phyloP scores from a whole-genome alignment of 2,888 invertebrate species.

The Lycia hirtaria region DNA sequence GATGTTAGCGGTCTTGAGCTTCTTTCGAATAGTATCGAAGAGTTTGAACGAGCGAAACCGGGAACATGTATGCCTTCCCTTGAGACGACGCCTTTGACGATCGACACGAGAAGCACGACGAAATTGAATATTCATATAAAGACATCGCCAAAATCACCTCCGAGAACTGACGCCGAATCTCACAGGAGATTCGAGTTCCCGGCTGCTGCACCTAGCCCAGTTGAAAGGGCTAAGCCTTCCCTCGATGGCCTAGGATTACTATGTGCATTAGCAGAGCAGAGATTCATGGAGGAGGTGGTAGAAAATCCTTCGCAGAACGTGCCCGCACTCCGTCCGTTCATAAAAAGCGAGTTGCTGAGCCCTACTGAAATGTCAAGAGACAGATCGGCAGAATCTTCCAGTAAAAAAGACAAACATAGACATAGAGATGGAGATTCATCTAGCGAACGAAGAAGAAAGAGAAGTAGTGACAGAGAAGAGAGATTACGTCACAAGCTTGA shows the following conservation, averaged over 20 bases:
- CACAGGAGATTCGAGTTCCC: constrained; percentile 75
- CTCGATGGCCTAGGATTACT: constrained; percentile 90
- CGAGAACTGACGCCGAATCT: constrained; percentile 68
- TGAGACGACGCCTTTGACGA: constrained; percentile 65
- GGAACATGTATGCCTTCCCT: constrained; percentile 66
- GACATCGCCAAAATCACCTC: constrained; percentile 76
- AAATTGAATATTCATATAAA: constrained; percentile 77
- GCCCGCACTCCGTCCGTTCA: constrained; percentile 62
- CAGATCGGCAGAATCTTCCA: constrained; percentile 48
- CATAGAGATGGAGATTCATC: constrained; percentile 73
- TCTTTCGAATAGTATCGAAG: constrained; percentile 93
- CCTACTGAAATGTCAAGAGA: constrained; percentile 61
- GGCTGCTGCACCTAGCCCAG: constrained; percentile 52
- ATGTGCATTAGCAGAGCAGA: constrained; percentile 93
- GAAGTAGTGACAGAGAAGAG: constrained; percentile 74
- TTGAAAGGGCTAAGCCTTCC: constrained; percentile 71
- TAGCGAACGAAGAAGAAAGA: constrained; percentile 69
- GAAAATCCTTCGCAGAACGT: constrained; percentile 60
- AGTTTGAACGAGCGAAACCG: constrained; percentile 87
- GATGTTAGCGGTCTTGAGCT: constrained; percentile 93
- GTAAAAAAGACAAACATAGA: constrained; percentile 71
- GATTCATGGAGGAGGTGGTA: constrained; percentile 91
- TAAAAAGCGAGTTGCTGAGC: constrained; percentile 73
- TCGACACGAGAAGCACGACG: constrained; percentile 72
- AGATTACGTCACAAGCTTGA: constrained; percentile 75